These are phyloP conservation scores for Coelopa pilipes DNA, from an alignment of 2,888 invertebrate species.

Conservation along the genomic window DNA sequence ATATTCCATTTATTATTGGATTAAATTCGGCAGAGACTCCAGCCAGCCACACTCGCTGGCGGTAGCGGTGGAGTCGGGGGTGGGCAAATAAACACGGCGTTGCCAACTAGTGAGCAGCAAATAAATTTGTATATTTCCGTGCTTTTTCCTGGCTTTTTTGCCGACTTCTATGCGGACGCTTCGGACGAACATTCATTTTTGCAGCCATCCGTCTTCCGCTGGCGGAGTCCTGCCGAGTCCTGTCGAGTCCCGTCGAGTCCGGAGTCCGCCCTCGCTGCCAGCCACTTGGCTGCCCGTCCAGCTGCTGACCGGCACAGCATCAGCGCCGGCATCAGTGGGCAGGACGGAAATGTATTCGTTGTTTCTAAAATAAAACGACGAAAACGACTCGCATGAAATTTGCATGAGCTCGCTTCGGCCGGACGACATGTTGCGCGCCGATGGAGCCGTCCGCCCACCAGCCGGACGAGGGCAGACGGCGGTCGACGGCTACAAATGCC, in stretches of 20 bases:
- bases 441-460: constrained; percentile 15
- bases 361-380: constrained; percentile 50
- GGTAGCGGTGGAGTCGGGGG: neutral
- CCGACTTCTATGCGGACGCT: constrained; percentile 30
- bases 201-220: constrained; percentile 40
- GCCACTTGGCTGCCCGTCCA: constrained; percentile 35
- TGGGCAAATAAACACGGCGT: constrained; percentile 10
- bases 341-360: constrained; percentile 62
- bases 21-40: constrained; percentile 64
- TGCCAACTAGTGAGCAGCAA: constrained; percentile 30
- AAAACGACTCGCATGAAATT: constrained; percentile 57
- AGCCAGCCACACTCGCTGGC: neutral
- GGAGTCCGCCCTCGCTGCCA: constrained; percentile 14
- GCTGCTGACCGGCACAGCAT: constrained; percentile 31
- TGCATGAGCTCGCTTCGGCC: constrained; percentile 58
- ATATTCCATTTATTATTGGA: constrained; percentile 68
- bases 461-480: constrained; percentile 42
- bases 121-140: constrained; percentile 39
- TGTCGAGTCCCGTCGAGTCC: constrained; percentile 5
- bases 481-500: constrained; percentile 58
- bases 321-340: constrained; percentile 43
- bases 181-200: constrained; percentile 42
- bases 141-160: constrained; percentile 20
- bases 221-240: constrained; percentile 16
- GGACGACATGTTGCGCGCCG: constrained; percentile 51